A percentile compares a stretch with the other conserved stretches of the same genome.
Conservation (phyloP, 2,797 vertebrate species). For the Megaceryle alcyon region DNA sequence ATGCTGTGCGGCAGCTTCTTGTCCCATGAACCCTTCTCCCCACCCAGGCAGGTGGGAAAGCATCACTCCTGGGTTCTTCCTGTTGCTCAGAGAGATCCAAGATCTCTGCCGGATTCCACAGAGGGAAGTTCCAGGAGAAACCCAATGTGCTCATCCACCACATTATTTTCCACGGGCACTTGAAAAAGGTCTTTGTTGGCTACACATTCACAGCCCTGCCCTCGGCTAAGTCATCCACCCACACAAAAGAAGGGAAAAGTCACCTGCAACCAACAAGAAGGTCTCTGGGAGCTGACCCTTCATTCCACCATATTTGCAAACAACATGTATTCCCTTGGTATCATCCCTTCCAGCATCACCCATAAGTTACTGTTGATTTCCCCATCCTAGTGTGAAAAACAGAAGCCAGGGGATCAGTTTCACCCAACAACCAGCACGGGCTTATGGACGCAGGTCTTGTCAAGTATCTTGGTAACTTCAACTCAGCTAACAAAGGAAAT, state of each 20-base stretch:
- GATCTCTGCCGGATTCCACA: neutral
- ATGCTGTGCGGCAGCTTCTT: neutral
- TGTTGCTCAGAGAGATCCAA: neutral
- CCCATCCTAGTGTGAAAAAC: neutral
- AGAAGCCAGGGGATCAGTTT: neutral
- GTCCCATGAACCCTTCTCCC: neutral
- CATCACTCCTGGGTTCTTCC: neutral
- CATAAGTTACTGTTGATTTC: neutral
- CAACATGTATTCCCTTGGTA: accelerated
- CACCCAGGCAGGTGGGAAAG: neutral
- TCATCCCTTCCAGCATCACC: neutral
- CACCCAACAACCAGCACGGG: neutral
- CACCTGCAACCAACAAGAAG: neutral
- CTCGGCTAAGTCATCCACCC: neutral
- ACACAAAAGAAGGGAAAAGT: neutral
- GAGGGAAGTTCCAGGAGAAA: neutral
- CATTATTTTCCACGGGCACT: too few relatives aligned
- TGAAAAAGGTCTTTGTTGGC: neutral
- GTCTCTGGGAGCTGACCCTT: neutral
- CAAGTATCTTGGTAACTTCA: neutral
- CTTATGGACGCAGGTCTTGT: neutral
- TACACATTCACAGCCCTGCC: neutral
- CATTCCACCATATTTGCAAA: neutral
- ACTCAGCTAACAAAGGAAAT: neutral
- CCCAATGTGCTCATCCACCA: neutral